Conservation (phyloP, 2,113 vertebrate species). For the Thamnaconus septentrionalis region DNA sequence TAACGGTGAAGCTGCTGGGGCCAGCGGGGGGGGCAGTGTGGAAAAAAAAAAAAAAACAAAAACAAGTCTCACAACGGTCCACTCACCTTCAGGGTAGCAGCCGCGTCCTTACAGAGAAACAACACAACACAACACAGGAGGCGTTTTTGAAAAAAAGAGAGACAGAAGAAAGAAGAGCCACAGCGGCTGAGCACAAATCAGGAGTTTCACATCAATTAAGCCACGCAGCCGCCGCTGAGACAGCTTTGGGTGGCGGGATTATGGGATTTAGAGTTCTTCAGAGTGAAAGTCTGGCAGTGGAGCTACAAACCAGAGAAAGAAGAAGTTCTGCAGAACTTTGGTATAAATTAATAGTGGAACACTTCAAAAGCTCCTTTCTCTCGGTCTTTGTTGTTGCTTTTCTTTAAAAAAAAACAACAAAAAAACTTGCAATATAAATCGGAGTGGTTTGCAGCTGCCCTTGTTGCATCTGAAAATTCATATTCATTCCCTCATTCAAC, state of each 20-base stretch:
- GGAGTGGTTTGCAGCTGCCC: no score
- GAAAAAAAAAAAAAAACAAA: slow-evolving; percentile 7
- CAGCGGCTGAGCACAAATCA: no score
- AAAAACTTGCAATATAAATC: neutral
- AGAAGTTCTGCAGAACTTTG: slow-evolving; percentile 34
- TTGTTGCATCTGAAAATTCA: neutral
- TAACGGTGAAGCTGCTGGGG: no score
- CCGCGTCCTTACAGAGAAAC: slow-evolving; percentile 72
- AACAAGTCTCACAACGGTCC: slow-evolving; percentile 48
- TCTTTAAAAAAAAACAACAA: neutral
- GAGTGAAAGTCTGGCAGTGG: slow-evolving; percentile 20
- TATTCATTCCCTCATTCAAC: neutral
- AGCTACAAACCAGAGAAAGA: slow-evolving; percentile 8
- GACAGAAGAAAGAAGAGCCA: slow-evolving; percentile 11
- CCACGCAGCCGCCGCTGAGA: slow-evolving; percentile 25
- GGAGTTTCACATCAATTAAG: slow-evolving; percentile 38
- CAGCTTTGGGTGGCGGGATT: slow-evolving; percentile 51
- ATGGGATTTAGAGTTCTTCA: slow-evolving; percentile 61
- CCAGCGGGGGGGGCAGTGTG: neutral
- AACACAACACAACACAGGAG: slow-evolving; percentile 68
- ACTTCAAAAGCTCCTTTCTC: slow-evolving; percentile 26
- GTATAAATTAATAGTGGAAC: slow-evolving; percentile 46
- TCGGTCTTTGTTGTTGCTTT: slow-evolving; percentile 1
- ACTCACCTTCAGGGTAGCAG: slow-evolving; percentile 77
- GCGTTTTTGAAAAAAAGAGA: slow-evolving; percentile 33